Conservation (phyloP, 1,140 invertebrate species). For the Sycophila sp. region DNA sequence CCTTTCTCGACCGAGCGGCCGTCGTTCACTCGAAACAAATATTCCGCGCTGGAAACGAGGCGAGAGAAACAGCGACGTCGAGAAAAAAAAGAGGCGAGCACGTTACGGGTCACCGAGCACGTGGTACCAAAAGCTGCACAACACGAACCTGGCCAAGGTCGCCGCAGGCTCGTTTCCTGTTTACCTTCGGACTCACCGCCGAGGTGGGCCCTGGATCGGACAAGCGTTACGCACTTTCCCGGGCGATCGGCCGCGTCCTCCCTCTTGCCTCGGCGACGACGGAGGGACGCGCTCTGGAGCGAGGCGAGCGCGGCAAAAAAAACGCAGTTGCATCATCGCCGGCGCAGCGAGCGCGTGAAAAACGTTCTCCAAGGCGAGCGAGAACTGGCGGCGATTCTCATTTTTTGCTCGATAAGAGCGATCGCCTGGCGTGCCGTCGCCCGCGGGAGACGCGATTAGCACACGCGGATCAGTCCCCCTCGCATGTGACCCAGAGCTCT, state of each 20-base stretch:
- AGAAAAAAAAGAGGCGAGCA: no score
- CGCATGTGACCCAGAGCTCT: no score
- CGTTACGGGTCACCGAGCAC: not conserved
- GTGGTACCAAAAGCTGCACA: not conserved
- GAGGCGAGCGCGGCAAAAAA: not conserved
- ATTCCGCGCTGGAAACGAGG: no score
- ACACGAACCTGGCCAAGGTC: not conserved
- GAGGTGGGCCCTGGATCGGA: no score
- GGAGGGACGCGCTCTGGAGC: not conserved
- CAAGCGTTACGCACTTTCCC: no score
- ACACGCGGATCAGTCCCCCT: no score
- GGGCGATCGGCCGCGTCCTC: not conserved
- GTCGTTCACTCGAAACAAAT: no score
- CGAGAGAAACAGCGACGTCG: no score
- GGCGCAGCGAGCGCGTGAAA: not conserved
- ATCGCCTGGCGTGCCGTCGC: no score
- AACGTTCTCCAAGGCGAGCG: constrained; percentile 16
- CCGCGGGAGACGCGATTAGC: no score
- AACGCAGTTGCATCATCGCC: not conserved
- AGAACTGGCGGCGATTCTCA: not conserved
- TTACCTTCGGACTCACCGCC: constrained; percentile 19
- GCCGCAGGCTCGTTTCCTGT: constrained; percentile 21
- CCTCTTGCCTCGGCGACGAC: not conserved
- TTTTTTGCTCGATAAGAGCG: not conserved
- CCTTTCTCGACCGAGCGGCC: no score